These are phyloP conservation scores for Cephus rjabovi DNA, from an alignment of 2,888 invertebrate species.

Conservation along the genomic window DNA sequence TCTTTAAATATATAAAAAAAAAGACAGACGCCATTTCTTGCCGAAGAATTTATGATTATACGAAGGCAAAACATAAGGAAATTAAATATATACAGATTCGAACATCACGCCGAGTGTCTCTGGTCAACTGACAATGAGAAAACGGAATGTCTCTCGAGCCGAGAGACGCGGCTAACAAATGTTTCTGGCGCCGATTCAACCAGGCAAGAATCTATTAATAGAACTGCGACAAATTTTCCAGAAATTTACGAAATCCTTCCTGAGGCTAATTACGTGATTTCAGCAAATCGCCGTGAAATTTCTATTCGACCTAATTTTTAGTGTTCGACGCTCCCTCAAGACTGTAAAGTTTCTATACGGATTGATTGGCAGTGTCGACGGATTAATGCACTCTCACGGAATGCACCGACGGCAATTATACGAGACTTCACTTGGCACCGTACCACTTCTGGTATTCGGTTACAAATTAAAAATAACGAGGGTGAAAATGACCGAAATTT, in stretches of 20 bases:
- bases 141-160: background rate
- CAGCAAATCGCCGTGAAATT: background rate
- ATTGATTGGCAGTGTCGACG: background rate
- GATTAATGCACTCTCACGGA: background rate
- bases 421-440: background rate
- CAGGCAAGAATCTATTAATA: background rate
- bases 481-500: background rate
- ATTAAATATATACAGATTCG: background rate
- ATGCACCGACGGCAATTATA: background rate
- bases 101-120: background rate
- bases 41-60: background rate
- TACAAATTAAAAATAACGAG: background rate
- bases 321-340: background rate
- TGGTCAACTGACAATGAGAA: background rate
- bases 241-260: background rate
- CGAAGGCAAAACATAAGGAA: background rate
- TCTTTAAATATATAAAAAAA: background rate
- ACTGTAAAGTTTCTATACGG: background rate
- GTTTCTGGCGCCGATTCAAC: slow-evolving; percentile 17
- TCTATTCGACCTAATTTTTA: background rate
- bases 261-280: background rate
- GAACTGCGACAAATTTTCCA: background rate
- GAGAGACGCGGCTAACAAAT: slow-evolving; percentile 8
- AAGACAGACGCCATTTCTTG: background rate
- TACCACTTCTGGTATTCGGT: background rate